Base-by-base conservation (phyloP, 37 sponge, comb jelly and placozoan species). In the Eunapius fragilis region DNA sequence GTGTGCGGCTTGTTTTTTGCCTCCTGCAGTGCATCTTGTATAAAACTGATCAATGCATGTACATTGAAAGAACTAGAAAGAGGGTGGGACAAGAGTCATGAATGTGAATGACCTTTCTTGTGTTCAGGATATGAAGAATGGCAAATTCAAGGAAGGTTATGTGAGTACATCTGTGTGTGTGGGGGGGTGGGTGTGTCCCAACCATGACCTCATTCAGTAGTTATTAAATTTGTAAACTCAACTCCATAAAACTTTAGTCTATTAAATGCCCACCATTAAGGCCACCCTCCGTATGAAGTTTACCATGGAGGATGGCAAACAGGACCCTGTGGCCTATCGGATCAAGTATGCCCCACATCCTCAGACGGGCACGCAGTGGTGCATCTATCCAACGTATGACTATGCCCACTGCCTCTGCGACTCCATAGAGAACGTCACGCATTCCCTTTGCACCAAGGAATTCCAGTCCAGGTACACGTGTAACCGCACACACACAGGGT, bases 361-460 rank as follows among this genome's bases (percentile, higher is more conserved):
- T n/a, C 86, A 97, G 71, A 67, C 93, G 6, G 93, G 93, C 35
- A 92, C 95, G 76, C 69, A 80, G 49, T 99, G 99, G 99, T 99
- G 99, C 79, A 88, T 99, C 38, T 99, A 99, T 49, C 99, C 99
- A 30, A 99, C 99, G n/a, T 99, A 99, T 80, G 99, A 99, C 85
- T 99, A 95, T 85, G 95, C 99, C 0, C 99, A 99, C 89, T 99
- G 99, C 71, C 93, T 99, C 35, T 99, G 99, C 88, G 99, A 99
- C 92, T 99, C 99, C 71, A 86, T 99, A 10, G 96, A 99, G 89
- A 92, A 99, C 85, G 95, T 99, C 81, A 94, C 94, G 22, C 99
- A 99, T 81, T 99, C 99, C 10, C 93, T 99, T 67, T 99, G 99
- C 74, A 99, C 99, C 70, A 99, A 99, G 74, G 99, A 99, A 80